These are phyloP conservation scores for Henicopernis longicauda DNA, from an alignment of 2,113 vertebrate genomes.

Conservation along the genomic window DNA sequence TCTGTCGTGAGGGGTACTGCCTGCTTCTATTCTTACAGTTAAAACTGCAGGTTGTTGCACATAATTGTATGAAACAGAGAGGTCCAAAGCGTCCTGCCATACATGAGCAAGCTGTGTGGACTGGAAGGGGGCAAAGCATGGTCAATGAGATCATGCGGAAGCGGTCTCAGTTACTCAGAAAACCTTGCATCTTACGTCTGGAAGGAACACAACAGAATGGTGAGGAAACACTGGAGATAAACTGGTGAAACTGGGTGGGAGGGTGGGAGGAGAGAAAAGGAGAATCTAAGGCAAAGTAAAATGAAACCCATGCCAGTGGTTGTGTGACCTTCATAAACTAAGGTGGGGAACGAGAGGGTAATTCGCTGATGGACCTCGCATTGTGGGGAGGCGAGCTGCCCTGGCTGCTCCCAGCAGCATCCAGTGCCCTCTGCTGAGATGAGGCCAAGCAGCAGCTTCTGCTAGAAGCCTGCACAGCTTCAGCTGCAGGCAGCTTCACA, in stretches of 20 bases:
- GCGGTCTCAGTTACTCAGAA: neutral
- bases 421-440: constrained; percentile 30
- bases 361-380: neutral
- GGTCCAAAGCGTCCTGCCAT: neutral
- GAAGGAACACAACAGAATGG: neutral
- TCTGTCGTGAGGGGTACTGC: neutral
- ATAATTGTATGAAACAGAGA: neutral
- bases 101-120: neutral
- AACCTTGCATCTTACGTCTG: neutral
- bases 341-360: neutral
- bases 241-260: neutral
- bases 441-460: neutral
- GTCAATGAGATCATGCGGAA: no score
- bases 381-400: neutral
- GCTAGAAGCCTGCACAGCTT: neutral
- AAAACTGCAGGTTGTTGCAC: neutral
- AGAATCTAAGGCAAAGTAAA: neutral
- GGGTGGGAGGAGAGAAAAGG: neutral
- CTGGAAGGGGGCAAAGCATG: neutral
- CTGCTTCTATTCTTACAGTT: neutral
- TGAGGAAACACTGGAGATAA: neutral
- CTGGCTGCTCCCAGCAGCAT: neutral
- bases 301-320: neutral
- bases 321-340: accelerated
- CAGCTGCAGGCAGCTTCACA: neutral